A percentile compares a stretch with the other conserved stretches of the same genome.
These are phyloP conservation scores for Antheraea pernyi DNA, from an alignment of 1,140 invertebrate species.

Conservation along the genomic window DNA sequence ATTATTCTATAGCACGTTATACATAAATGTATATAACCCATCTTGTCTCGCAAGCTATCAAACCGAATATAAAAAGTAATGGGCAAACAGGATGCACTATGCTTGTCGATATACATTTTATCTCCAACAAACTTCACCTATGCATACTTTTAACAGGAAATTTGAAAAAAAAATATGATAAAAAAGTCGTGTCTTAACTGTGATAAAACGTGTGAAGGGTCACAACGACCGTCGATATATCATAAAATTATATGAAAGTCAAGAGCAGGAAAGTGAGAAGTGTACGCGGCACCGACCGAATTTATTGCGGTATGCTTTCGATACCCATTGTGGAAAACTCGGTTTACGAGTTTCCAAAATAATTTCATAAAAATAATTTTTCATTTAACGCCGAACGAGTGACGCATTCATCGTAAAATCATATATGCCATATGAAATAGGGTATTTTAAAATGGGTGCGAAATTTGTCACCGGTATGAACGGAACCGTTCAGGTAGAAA, in stretches of 20 bases:
- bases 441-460: constrained; percentile 37
- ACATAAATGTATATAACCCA: neutral
- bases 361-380: constrained; percentile 57
- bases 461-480: constrained; percentile 52
- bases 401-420: constrained; percentile 19
- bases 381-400: constrained; percentile 39
- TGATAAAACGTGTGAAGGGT: constrained; percentile 67
- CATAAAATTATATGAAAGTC: constrained; percentile 79
- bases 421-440: neutral
- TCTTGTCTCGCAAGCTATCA: constrained; percentile 24
- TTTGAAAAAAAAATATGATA: constrained; percentile 44
- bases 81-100: constrained; percentile 41
- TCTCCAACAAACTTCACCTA: constrained; percentile 41
- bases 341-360: constrained; percentile 67
- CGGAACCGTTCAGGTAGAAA: constrained; percentile 62
- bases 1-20: neutral
- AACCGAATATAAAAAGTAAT: constrained; percentile 19
- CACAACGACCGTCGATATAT: constrained; percentile 68
- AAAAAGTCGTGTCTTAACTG: constrained; percentile 23
- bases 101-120: constrained; percentile 27
- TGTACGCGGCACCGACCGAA: constrained; percentile 57
- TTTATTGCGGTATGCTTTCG: constrained; percentile 74
- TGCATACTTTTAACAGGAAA: constrained; percentile 59
- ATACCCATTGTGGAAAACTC: constrained; percentile 68
- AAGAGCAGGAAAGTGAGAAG: constrained; percentile 70